A percentile compares a stretch with the other conserved stretches of the same genome.
These are phyloP conservation scores for Ornithoptera priamus DNA, from an alignment of 2,888 invertebrate genomes.

Conservation along the genomic window DNA sequence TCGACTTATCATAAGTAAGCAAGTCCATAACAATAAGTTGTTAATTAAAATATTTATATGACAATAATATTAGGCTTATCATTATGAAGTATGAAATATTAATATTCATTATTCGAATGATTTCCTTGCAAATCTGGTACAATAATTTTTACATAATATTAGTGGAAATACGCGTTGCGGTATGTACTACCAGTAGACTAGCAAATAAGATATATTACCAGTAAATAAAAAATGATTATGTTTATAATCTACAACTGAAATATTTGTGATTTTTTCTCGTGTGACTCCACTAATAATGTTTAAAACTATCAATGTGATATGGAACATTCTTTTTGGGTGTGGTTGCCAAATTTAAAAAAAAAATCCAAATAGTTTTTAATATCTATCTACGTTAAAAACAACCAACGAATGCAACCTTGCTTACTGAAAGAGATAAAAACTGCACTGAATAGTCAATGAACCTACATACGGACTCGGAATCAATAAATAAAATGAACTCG, in stretches of 20 bases:
- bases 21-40: background rate
- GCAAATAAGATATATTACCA: background rate
- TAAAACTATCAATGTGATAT: too few relatives aligned
- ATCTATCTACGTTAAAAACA: background rate
- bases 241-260: too few relatives aligned
- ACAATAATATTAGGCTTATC: background rate
- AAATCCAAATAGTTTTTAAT: background rate
- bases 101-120: background rate
- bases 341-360: too few relatives aligned
- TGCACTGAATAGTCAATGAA: slow-evolving; percentile 1
- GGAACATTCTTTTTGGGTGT: too few relatives aligned
- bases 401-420: background rate
- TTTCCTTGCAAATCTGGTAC: background rate
- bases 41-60: background rate
- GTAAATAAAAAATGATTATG: background rate
- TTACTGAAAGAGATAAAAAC: background rate
- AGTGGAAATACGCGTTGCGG: background rate
- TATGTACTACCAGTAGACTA: background rate
- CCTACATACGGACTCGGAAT: background rate
- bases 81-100: too few relatives aligned
- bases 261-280: too few relatives aligned
- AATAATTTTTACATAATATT: background rate
- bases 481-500: slow-evolving; percentile 1
- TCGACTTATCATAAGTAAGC: background rate
- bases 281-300: too few relatives aligned